Conservation (phyloP, 2,797 vertebrate species). For the Fundulus diaphanus region DNA sequence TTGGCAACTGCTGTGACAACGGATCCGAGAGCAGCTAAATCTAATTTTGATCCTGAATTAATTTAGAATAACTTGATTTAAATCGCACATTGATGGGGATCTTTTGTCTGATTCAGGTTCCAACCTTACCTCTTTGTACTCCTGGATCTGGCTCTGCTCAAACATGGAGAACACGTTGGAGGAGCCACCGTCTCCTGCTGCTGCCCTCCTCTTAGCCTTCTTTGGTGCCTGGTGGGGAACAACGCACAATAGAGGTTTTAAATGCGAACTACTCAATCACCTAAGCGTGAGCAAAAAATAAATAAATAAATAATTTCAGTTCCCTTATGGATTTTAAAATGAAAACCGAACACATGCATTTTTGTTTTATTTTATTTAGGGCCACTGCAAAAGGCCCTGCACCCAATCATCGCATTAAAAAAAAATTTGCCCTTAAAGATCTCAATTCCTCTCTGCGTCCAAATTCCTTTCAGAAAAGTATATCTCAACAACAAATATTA, state of each 20-base stretch:
- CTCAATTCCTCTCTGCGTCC: neutral
- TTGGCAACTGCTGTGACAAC: constrained; percentile 66
- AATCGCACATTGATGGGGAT: neutral
- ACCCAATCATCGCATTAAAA: neutral
- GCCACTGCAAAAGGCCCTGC: too few relatives aligned
- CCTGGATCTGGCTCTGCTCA: constrained; percentile 97
- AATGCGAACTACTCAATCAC: neutral
- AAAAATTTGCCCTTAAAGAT: neutral
- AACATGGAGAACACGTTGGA: constrained; percentile 97
- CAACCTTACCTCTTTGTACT: constrained; percentile 90
- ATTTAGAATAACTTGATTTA: neutral
- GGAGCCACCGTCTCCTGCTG: constrained; percentile 82
- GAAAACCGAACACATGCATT: neutral
- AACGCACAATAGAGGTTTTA: constrained; percentile 13
- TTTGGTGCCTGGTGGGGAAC: constrained; percentile 88
- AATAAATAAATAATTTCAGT: neutral
- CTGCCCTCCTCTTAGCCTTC: constrained; percentile 91
- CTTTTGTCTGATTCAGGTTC: neutral
- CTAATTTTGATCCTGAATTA: constrained; percentile 39
- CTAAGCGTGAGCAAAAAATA: too few relatives aligned
- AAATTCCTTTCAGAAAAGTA: neutral
- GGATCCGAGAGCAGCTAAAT: constrained; percentile 34
- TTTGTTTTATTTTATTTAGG: neutral
- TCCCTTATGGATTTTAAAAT: neutral
- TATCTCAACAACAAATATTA: neutral